A percentile compares a stretch with the other conserved stretches of the same genome.
These are phyloP conservation scores for Rhyacophila brunnea DNA, from an alignment of 1,140 invertebrate species.

Conservation along the genomic window DNA sequence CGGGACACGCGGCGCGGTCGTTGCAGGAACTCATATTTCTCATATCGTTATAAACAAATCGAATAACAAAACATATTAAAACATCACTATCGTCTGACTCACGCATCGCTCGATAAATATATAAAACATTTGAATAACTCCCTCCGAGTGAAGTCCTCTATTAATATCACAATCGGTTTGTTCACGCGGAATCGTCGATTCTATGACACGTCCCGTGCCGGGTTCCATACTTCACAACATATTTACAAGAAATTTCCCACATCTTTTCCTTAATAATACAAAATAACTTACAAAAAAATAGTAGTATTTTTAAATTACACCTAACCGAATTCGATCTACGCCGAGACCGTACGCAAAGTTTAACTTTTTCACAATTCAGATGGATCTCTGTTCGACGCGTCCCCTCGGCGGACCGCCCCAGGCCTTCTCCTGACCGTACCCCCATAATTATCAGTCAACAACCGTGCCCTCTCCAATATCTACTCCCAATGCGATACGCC, in stretches of 20 bases:
- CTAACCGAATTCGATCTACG: slow-evolving; percentile 28
- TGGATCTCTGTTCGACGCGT: not conserved
- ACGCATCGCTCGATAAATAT: slow-evolving; percentile 27
- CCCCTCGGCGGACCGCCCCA: not conserved
- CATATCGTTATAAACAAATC: slow-evolving; percentile 14
- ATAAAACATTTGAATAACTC: slow-evolving; percentile 32
- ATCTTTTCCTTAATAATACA: slow-evolving; percentile 31
- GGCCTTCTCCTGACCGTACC: slow-evolving; percentile 8
- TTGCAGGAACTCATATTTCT: slow-evolving; percentile 30
- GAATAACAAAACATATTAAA: slow-evolving; percentile 5
- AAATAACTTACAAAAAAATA: slow-evolving; percentile 37
- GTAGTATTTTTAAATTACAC: slow-evolving; percentile 35
- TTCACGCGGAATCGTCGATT: slow-evolving; percentile 30
- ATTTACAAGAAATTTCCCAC: slow-evolving; percentile 32
- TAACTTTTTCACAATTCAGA: slow-evolving; percentile 2
- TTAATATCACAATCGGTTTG: slow-evolving; percentile 37
- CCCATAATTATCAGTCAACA: slow-evolving; percentile 27
- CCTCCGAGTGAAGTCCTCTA: slow-evolving; percentile 30
- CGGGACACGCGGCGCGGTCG: slow-evolving; percentile 11
- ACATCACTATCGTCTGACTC: slow-evolving; percentile 24
- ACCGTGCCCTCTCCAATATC: slow-evolving; percentile 1
- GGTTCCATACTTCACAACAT: slow-evolving; percentile 17
- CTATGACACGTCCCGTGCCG: slow-evolving; percentile 17
- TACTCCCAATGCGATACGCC: slow-evolving; percentile 13
- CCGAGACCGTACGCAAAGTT: slow-evolving; percentile 14